Base-by-base conservation (phyloP, 2,797 vertebrate genomes). In the Hydrophis major region DNA sequence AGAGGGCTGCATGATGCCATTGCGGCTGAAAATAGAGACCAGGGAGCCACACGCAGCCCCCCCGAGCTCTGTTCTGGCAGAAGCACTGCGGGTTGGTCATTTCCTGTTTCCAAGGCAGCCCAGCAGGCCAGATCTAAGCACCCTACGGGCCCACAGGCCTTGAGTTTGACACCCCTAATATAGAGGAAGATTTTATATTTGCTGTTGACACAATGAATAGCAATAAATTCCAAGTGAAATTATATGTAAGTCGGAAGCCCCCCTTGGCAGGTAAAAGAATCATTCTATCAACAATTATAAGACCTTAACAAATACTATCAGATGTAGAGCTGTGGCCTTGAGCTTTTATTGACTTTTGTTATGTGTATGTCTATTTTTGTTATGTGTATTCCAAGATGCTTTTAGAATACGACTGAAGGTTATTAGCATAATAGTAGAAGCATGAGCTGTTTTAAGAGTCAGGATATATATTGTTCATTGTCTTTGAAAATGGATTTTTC, bases 221-320 rank as follows among this genome's bases (percentile, higher is more conserved):
- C 63, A 66, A 11, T 66, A n/a, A n/a, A n/a, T 27, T 28, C 27
- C n/a, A 91, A 25, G 47, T 86, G 90, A 88, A 90, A 93, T 27
- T 87, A n/a, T 4, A 13, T 78, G 18, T 6, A 1, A n/a, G 8
- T 94, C 93, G 90, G 55, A 63, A 93, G 28, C 92, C 74, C 87
- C 91, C 2, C 0, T 47, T 89, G 74, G 20, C 63, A 61, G 11
- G 60, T 92, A 27, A 87, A 94, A 94, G 50, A 14, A 12, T 86
- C 90, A n/a, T n/a, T 13, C 90, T 2, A 0, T 86, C 69, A 92
- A 37, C 32, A 94, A 37, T 47, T 94, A 16, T 59, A 57, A 89
- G 90, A 83, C 86, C 37, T 2, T 56, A 56, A 95, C 61, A 96
- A 93, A 91, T 95, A 89, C 56, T 91, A 89, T 87, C 59, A 93